These are phyloP conservation scores for Phyllostomus discolor DNA, from an alignment of 2,113 vertebrate genomes.

Conservation along the genomic window DNA sequence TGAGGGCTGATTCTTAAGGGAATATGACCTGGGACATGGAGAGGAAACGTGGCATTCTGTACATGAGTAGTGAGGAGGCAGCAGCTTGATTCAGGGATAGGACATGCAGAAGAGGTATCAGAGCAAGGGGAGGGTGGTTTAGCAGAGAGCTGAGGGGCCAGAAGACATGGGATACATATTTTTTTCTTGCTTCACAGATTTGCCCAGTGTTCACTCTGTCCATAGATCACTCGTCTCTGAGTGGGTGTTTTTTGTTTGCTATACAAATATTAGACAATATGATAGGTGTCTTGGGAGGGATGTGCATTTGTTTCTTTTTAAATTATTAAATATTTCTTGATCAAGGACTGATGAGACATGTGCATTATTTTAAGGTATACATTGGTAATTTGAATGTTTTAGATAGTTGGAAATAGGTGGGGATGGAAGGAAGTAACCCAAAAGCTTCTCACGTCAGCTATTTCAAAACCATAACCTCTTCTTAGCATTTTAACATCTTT, in stretches of 20 bases:
- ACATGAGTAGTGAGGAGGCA: not conserved
- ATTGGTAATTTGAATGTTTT: not conserved
- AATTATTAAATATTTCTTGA: not conserved
- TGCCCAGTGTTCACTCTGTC: not conserved
- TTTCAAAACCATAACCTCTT: not conserved
- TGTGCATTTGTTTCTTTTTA: not conserved
- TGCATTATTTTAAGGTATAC: not conserved
- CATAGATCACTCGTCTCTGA: not conserved
- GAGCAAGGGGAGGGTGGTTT: not conserved
- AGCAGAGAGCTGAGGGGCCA: not conserved
- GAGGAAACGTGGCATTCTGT: not conserved
- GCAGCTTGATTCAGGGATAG: not conserved
- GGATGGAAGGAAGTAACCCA: not conserved
- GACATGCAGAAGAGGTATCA: not conserved
- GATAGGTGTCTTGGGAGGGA: not conserved
- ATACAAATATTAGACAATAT: not conserved
- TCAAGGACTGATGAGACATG: not conserved
- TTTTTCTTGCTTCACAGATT: not conserved
- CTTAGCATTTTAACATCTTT: not conserved
- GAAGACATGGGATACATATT: not conserved
- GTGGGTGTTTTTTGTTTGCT: not conserved
- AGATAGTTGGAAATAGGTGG: not conserved
- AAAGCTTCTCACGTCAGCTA: not conserved
- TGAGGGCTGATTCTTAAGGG: not conserved
- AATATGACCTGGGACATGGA: not conserved